phyloP scores from a whole-genome alignment of 1,140 invertebrate species.

The Orchestia grillus region DNA sequence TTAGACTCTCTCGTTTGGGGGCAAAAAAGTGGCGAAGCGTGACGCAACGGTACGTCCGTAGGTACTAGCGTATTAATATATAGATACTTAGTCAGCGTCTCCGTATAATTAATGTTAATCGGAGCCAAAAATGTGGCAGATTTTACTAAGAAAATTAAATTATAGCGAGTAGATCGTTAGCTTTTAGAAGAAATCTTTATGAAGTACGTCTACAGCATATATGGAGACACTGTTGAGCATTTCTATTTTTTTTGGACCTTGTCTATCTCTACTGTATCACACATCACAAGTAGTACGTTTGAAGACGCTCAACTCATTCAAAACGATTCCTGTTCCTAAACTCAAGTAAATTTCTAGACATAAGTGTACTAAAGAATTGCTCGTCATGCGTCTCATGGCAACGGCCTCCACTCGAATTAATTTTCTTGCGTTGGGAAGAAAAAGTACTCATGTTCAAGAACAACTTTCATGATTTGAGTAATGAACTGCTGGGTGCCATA shows the following conservation, averaged over 20 bases:
- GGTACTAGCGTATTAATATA: too few relatives aligned
- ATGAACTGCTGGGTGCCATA: neutral
- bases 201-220: too few relatives aligned
- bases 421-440: neutral
- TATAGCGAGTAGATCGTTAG: too few relatives aligned
- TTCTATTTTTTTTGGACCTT: neutral
- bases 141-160: too few relatives aligned
- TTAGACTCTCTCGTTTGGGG: too few relatives aligned
- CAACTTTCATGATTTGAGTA: neutral
- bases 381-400: neutral
- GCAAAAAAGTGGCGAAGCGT: too few relatives aligned
- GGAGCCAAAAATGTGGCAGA: too few relatives aligned
- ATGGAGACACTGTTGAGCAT: neutral
- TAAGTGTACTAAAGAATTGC: neutral
- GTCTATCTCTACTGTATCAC: neutral
- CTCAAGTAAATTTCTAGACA: neutral
- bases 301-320: neutral
- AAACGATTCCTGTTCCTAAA: neutral
- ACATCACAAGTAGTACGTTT: neutral
- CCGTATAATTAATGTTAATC: too few relatives aligned
- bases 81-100: too few relatives aligned
- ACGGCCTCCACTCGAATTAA: neutral
- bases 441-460: neutral
- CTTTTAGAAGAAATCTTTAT: too few relatives aligned
- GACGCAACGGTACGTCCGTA: too few relatives aligned